These are phyloP conservation scores for Brienomyrus brachyistius DNA, from an alignment of 2,113 vertebrate genomes.

Conservation along the genomic window DNA sequence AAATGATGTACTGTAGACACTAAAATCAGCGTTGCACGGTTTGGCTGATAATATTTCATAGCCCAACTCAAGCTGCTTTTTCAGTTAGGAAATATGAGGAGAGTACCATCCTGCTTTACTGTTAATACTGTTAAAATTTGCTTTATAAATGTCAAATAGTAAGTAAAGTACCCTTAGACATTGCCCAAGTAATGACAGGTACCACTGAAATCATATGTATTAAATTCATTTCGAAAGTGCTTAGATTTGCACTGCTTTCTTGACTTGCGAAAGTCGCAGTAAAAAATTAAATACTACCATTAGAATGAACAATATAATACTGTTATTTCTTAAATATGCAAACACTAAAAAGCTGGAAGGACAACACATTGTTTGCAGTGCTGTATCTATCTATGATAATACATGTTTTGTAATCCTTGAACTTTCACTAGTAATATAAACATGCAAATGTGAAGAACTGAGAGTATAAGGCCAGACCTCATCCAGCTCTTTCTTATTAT, in stretches of 20 bases:
- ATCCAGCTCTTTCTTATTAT: conserved; percentile 21
- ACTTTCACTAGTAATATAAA: background rate
- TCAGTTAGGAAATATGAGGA: background rate
- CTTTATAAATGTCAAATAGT: background rate
- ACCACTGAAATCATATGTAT: background rate
- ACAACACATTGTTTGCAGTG: background rate
- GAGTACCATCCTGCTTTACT: background rate
- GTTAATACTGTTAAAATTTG: background rate
- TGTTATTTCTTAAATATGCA: background rate
- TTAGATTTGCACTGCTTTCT: background rate
- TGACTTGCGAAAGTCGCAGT: background rate
- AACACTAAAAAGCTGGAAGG: background rate
- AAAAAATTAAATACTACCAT: background rate
- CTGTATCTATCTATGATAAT: background rate
- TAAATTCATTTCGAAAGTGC: background rate
- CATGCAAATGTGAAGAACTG: background rate
- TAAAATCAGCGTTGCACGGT: background rate
- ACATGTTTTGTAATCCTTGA: background rate
- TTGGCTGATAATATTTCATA: background rate
- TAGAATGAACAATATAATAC: background rate
- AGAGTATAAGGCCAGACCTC: background rate
- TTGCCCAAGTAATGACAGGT: background rate
- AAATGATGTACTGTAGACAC: background rate
- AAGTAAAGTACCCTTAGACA: background rate
- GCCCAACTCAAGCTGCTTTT: background rate